These are phyloP conservation scores for Oryctolagus cuniculus DNA, from an alignment of 2,113 vertebrate genomes.

Conservation along the genomic window mOryCun1.1 NC_091433.1:179161001-179161500, in stretches of 20 bases:
- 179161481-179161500: constrained; percentile 13
- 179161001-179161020: background rate
- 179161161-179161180: background rate
- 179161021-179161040: constrained; percentile 31
- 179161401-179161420: constrained; percentile 45
- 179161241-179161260: constrained; percentile 49
- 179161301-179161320: constrained; percentile 50
- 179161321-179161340: constrained; percentile 30
- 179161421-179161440: background rate
- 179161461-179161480: constrained; percentile 2
- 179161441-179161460: background rate
- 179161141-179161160: background rate
- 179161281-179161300: constrained; percentile 46
- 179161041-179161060: constrained; percentile 43
- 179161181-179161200: constrained; percentile 21
- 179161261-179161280: constrained; percentile 1
- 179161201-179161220: constrained; percentile 1
- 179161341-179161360: constrained; percentile 39
- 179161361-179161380: constrained; percentile 65
- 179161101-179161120: constrained; percentile 50
- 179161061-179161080: background rate
- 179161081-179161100: constrained; percentile 44
- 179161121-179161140: background rate
- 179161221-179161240: constrained; percentile 22
- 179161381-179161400: constrained; percentile 16